These are phyloP conservation scores for Drosophila setosimentum DNA, from an alignment of 2,888 invertebrate genomes.

Conservation along the genomic window DNA sequence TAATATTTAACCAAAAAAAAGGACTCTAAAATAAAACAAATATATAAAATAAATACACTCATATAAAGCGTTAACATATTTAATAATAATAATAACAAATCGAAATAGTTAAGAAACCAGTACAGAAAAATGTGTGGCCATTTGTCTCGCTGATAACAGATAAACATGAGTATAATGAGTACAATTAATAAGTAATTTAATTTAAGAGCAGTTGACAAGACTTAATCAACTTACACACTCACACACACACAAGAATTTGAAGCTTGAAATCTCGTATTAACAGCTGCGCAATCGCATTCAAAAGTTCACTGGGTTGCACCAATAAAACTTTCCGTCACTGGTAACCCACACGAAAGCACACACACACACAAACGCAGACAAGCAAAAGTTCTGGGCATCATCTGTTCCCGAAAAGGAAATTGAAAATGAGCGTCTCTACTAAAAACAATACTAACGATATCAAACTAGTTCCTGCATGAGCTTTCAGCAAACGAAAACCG, in stretches of 20 bases:
- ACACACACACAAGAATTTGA: background rate
- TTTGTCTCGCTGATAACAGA: background rate
- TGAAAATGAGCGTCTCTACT: conserved; percentile 36
- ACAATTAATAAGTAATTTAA: no score
- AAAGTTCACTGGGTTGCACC: conserved; percentile 59
- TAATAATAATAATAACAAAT: background rate
- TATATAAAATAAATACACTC: background rate
- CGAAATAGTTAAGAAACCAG: background rate
- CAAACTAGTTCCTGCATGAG: conserved; percentile 70
- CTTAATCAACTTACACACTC: background rate
- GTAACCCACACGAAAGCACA: conserved; percentile 10
- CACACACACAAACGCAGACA: background rate
- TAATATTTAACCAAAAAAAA: background rate
- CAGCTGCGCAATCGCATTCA: conserved; percentile 34
- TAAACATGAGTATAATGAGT: background rate
- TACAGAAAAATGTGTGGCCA: background rate
- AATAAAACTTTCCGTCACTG: conserved; percentile 6
- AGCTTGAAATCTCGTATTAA: background rate
- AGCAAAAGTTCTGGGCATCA: conserved; percentile 67
- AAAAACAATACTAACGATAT: conserved; percentile 53
- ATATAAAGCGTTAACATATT: background rate
- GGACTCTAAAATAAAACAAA: no score
- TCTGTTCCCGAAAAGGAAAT: conserved; percentile 79
- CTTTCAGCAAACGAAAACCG: conserved; percentile 61
- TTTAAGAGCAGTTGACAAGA: background rate